A percentile compares a stretch with the other conserved stretches of the same genome.
Evolutionary conservation across 2,888 invertebrate genomes (phyloP).

Genomic region (Microctonus brassicae): DNA sequence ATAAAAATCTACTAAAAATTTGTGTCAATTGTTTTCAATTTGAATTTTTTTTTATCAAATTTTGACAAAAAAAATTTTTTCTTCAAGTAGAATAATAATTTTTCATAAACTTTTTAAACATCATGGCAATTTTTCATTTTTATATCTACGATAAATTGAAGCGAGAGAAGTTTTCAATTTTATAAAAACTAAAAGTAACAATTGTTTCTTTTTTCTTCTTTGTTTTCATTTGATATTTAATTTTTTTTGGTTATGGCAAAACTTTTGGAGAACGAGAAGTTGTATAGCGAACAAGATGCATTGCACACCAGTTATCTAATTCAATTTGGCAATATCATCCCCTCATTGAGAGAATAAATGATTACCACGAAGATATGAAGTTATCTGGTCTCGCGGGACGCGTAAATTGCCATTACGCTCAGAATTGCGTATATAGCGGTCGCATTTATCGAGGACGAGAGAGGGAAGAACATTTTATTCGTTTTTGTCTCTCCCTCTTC

Average conservation of each 20-base stretch:
- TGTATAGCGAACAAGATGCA: conserved; percentile 52
- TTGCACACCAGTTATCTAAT: conserved; percentile 65
- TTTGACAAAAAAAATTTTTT: no score
- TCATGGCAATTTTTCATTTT: no score
- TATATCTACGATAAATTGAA: no score
- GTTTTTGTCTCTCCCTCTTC: conserved; percentile 26
- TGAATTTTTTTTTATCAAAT: no score
- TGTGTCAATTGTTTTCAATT: no score
- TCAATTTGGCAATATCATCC: conserved; percentile 67
- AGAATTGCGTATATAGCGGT: conserved; percentile 38
- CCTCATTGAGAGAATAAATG: conserved; percentile 67
- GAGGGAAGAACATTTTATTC: conserved; percentile 37
- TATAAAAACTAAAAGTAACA: no score
- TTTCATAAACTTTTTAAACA: no score
- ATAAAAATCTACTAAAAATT: no score
- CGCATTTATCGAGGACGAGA: conserved; percentile 28
- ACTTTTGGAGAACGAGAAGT: neutral
- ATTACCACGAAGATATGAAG: conserved; percentile 68
- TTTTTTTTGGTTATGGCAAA: neutral
- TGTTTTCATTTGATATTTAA: conserved; percentile 38
- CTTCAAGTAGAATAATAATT: no score
- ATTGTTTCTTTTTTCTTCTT: neutral
- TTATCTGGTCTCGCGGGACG: conserved; percentile 68
- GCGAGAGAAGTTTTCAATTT: no score
- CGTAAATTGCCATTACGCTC: conserved; percentile 68